Conservation (phyloP, 2,113 vertebrate genomes). For the Cygnus atratus region DNA sequence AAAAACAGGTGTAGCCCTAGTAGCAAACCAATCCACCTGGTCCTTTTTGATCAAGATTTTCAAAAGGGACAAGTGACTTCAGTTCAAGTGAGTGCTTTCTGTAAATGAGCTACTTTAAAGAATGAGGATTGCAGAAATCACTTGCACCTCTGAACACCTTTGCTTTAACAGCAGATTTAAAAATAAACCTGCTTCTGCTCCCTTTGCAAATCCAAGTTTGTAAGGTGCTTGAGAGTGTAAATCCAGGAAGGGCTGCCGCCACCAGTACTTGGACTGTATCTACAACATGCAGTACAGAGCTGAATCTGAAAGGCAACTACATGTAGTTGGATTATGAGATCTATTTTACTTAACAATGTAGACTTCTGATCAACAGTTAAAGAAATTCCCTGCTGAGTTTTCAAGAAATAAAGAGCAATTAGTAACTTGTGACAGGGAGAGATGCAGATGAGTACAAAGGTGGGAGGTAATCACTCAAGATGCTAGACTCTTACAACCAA, state of each 20-base stretch:
- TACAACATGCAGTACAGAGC: not conserved
- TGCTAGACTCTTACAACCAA: not conserved
- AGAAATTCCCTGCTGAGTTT: not conserved
- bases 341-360: not conserved
- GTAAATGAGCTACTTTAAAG: not conserved
- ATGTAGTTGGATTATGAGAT: not conserved
- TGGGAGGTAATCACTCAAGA: not conserved
- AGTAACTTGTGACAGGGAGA: not conserved
- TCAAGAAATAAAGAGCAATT: not conserved
- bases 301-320: not conserved
- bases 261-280: not conserved
- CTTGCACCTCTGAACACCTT: not conserved
- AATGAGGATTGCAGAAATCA: not conserved
- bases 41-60: not conserved
- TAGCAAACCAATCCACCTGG: not conserved
- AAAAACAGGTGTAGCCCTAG: not conserved
- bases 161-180: not conserved
- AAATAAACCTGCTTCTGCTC: not conserved
- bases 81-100: not conserved
- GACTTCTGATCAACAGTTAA: not conserved
- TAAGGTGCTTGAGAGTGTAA: constrained; percentile 4
- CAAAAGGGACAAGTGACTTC: not conserved
- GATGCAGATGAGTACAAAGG: not conserved
- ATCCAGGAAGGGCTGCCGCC: not conserved
- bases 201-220: not conserved